phyloP scores from a whole-genome alignment of 64 coral and sea anemone genomes.

The Platygyra sinensis region DNA sequence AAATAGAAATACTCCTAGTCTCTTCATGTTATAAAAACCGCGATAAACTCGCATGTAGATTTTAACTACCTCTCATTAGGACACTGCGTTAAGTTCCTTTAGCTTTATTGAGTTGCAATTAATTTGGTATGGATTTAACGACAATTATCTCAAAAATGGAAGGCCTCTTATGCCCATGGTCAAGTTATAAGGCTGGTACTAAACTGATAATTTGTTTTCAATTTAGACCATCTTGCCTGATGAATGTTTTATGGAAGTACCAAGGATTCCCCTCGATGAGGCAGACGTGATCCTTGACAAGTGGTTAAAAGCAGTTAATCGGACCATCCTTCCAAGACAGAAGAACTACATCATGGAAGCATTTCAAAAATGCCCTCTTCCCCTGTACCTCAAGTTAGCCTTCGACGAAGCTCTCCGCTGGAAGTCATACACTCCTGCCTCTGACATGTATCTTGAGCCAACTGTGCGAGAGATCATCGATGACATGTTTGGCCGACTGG shows the following conservation, averaged over 20 bases:
- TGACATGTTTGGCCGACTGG: conserved; percentile 85
- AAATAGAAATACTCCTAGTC: too few relatives aligned
- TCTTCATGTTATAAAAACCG: too few relatives aligned
- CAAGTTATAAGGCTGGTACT: too few relatives aligned
- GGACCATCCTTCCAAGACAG: conserved; percentile 60
- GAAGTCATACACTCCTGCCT: conserved; percentile 77
- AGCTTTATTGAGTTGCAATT: too few relatives aligned
- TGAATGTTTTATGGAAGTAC: conserved; percentile 77
- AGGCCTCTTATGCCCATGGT: too few relatives aligned
- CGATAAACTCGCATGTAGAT: too few relatives aligned
- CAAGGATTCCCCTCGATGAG: conserved; percentile 75
- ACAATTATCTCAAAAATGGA: too few relatives aligned
- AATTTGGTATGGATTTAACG: too few relatives aligned
- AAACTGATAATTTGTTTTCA: not conserved
- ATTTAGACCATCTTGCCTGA: conserved; percentile 17
- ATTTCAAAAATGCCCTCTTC: conserved; percentile 85
- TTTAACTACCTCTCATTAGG: too few relatives aligned
- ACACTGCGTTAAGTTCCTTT: too few relatives aligned
- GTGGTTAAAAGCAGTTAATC: conserved; percentile 72
- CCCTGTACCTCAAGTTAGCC: conserved; percentile 86
- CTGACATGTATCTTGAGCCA: conserved; percentile 59
- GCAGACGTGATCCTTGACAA: conserved; percentile 77
- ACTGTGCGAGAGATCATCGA: conserved; percentile 88
- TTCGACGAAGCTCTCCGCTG: conserved; percentile 89
- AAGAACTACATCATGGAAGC: conserved; percentile 67